Evolutionary conservation across 2,113 vertebrate genomes (phyloP).

Genomic region (Mohoua ochrocephala): DNA sequence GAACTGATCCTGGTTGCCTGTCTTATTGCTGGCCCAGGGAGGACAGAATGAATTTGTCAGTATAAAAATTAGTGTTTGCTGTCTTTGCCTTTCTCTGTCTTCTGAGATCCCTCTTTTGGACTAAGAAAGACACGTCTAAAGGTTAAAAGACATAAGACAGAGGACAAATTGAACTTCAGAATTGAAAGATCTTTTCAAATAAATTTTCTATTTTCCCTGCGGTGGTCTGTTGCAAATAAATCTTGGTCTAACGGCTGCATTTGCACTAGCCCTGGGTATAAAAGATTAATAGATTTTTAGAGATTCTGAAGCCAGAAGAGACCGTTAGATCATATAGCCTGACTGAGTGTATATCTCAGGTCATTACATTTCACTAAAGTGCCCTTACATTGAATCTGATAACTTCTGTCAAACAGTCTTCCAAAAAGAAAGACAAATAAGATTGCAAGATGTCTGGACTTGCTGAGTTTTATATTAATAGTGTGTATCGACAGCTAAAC

Average conservation of each 20-base stretch:
- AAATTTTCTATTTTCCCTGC: constrained; percentile 38
- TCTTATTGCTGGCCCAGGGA: not conserved
- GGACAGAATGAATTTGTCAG: not conserved
- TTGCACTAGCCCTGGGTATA: not conserved
- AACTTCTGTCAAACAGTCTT: not conserved
- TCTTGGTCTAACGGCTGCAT: constrained; percentile 5
- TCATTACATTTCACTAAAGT: not conserved
- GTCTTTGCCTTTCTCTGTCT: not conserved
- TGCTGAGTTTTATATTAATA: not conserved
- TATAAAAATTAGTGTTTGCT: not conserved
- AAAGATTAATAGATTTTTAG: constrained; percentile 14
- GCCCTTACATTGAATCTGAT: not conserved
- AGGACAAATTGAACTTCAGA: constrained; percentile 36
- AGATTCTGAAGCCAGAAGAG: not conserved
- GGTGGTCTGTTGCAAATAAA: constrained; percentile 42
- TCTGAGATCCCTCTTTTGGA: not conserved
- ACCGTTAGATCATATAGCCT: not conserved
- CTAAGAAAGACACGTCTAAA: not conserved
- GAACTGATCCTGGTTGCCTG: not conserved
- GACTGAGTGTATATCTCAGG: not conserved
- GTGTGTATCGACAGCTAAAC: not conserved
- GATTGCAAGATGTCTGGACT: not conserved
- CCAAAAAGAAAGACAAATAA: not conserved
- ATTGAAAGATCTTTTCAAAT: constrained; percentile 36
- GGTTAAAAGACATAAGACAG: not conserved